phyloP scores from a whole-genome alignment of 2,888 invertebrate genomes.

The Tuberolachnus salignus region DNA sequence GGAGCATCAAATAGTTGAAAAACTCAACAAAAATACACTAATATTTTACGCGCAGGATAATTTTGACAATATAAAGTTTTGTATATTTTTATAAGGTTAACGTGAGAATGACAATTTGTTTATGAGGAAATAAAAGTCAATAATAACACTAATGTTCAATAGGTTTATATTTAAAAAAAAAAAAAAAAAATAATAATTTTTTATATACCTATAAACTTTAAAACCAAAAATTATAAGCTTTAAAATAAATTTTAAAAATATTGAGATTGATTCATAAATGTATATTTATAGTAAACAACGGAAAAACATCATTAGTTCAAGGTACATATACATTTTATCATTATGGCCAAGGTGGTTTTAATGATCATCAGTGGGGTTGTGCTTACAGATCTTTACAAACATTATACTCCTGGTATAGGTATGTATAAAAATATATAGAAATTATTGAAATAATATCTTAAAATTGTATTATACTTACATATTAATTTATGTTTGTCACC shows the following conservation, averaged over 20 bases:
- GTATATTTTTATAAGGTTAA: not conserved
- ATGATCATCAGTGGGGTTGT: slow-evolving; percentile 99
- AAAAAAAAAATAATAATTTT: too few species aligned
- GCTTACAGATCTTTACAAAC: slow-evolving; percentile 98
- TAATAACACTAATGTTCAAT: too few species aligned
- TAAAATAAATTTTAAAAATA: not conserved
- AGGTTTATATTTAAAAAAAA: too few species aligned
- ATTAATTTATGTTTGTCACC: not conserved
- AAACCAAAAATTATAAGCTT: not conserved
- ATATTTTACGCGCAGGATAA: not conserved
- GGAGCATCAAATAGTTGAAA: not conserved
- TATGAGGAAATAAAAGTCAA: too few species aligned
- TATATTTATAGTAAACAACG: slow-evolving; percentile 59
- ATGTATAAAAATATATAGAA: slow-evolving; percentile 59
- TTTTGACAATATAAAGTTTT: too few species aligned
- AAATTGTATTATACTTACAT: not conserved
- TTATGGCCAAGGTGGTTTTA: slow-evolving; percentile 91
- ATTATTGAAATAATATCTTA: not conserved
- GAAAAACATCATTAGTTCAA: slow-evolving; percentile 66
- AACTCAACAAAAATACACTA: not conserved
- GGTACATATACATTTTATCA: slow-evolving; percentile 95
- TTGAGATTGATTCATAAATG: slow-evolving; percentile 12
- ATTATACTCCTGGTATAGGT: slow-evolving; percentile 91
- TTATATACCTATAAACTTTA: too few species aligned
- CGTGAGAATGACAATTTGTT: not conserved